Conservation (phyloP, 2,888 invertebrate species). For the Portevinia maculata region DNA sequence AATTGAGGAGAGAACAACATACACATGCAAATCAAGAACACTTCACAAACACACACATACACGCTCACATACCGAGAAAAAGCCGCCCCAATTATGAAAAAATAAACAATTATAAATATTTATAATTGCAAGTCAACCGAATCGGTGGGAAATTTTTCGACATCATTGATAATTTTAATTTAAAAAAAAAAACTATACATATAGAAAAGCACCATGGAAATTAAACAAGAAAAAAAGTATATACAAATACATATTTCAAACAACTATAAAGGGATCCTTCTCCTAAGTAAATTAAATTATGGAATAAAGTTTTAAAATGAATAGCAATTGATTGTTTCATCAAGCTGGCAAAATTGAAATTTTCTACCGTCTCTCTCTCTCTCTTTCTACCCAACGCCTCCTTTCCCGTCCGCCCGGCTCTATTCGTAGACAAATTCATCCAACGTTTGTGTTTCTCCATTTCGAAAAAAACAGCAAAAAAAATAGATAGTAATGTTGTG, state of each 20-base stretch:
- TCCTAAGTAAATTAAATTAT: conserved; percentile 45
- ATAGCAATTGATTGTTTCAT: conserved; percentile 34
- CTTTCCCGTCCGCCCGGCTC: too few species aligned
- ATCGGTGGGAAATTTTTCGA: conserved; percentile 45
- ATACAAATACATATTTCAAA: conserved; percentile 33
- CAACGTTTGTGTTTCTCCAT: conserved; percentile 57
- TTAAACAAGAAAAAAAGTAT: conserved; percentile 15
- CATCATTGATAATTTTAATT: conserved; percentile 50
- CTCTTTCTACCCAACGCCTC: neutral
- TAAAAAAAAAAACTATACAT: conserved; percentile 29
- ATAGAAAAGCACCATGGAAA: conserved; percentile 68
- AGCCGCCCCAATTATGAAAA: conserved; percentile 23
- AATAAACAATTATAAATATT: conserved; percentile 53
- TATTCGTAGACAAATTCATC: conserved; percentile 27
- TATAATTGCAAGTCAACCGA: conserved; percentile 55
- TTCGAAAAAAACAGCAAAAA: conserved; percentile 33
- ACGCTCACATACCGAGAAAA: conserved; percentile 34
- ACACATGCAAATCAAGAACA: conserved; percentile 44
- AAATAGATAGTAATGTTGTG: conserved; percentile 73
- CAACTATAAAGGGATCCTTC: conserved; percentile 35
- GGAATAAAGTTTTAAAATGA: conserved; percentile 54
- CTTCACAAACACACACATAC: neutral
- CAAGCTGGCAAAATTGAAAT: conserved; percentile 35
- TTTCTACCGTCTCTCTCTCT: conserved; percentile 27
- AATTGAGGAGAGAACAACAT: conserved; percentile 57